Evolutionary conservation across 2,113 vertebrate genomes (phyloP), one percentile per base, ranked within the genome.

Genomic region (Eleginops maclovinus): DNA sequence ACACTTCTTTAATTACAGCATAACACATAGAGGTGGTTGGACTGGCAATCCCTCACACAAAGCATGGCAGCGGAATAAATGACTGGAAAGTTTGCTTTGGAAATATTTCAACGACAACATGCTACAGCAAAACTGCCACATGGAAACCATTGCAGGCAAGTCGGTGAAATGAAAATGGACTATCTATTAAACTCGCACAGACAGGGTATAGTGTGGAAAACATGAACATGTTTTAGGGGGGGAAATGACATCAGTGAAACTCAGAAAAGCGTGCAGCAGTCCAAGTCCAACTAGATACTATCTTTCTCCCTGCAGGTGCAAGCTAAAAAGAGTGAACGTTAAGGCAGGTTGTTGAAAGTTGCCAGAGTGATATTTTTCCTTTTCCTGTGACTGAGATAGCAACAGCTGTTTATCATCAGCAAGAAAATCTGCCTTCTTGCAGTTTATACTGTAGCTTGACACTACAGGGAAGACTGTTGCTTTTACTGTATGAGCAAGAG

Each of bases 21-120:
- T 40, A 80, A 87, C 89, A 86, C 77, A 55, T 61, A 67, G 66
- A 74, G 64, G 72, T 53, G 83, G 76, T 84, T 67, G 84, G 73
- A 70, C 41, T 75, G 75, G 80, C 62, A 8, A 86, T 74, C 50
- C 60, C 61, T 83, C 89, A 69, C 80, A 75, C 56, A 64, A 75
- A 72, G 80, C 75, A 82, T 53, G 68, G 83, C 62, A 79, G 75
- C 59, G 16, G 85, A 82, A 88, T 83, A 79, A 84, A 87, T 68
- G 79, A 84, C 75, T 87, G 90, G 86, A 93, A 93, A 84, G 89
- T 92, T 90, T 91, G 78, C 86, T 89, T 94, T 93, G 93, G 93
- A 94, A 88, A 87, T 17, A 61, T 54, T 77, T 93, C 91, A 91
- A 87, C 56, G 56, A 71, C 82, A 91, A 88, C 82, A 84, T 61